Base-by-base conservation (phyloP, 2,797 vertebrate species). In the Siniperca obscura region DNA sequence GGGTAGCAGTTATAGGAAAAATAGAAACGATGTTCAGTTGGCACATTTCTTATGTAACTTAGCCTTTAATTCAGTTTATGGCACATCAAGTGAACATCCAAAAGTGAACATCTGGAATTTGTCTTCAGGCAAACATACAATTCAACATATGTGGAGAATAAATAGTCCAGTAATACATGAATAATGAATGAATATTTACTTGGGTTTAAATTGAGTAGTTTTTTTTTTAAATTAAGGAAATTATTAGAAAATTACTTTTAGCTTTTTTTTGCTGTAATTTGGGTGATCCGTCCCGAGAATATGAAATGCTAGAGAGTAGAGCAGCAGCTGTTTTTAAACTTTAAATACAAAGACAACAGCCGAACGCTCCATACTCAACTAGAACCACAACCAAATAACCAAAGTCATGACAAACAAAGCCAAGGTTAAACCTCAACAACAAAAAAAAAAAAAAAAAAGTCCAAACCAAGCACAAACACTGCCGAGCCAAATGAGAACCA, bases 381-480 rank as follows among this genome's bases (percentile, higher is more conserved):
- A 1, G 40, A 82, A 77, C 22, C 61, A 64, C 21, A 62, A 22
- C 2, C 12, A 4, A 72, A 27, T 7, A 30, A 60, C 60, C 74
- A 74, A 68, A 80, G n/a, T 69, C 67, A 78, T 21, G 56, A 76
- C 71, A 82, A 83, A 76, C 82, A 70, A 74, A 89, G 25, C 71
- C 64, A 72, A 60, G 2, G 36, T 77, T 68, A 74, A 67, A 83
- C 44, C 14, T 55, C 55, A 60, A 27, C 22, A 68, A 55, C 21
- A 44, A 36, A 3, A 30, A 30, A 3, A 30, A 30, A 3, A 5
- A 62, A 57, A 72, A 75, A 52, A 75, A 55, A 89, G 61, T 84
- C 56, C 71, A 86, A 86, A 80, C n/a, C 52, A 79, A 74, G 68
- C 68, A 73, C 40, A 79, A 70, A 44, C 65, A 3, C 50, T 70